Evolutionary conservation across 2,888 invertebrate species (phyloP).

Genomic region (Crossocerus cetratus): DNA sequence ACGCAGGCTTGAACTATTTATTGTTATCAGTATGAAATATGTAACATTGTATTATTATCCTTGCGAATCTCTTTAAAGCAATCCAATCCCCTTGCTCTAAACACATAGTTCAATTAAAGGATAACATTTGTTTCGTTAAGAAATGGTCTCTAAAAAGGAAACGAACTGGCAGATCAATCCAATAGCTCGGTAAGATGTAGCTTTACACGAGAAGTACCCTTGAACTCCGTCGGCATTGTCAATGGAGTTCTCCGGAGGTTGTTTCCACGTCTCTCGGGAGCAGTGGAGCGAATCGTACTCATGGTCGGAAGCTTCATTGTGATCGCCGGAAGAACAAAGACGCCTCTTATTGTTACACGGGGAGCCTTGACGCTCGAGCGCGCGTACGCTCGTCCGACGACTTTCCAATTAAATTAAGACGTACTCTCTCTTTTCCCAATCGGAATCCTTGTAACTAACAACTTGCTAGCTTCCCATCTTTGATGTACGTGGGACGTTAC

Average conservation of each 20-base stretch:
- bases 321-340: constrained; percentile 44
- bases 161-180: neutral
- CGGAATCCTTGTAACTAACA: no score
- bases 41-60: no score
- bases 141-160: no score
- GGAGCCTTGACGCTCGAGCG: constrained; percentile 37
- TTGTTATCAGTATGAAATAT: no score
- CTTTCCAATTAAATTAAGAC: constrained; percentile 26
- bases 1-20: no score
- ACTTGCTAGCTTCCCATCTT: no score
- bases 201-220: constrained; percentile 45
- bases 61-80: no score
- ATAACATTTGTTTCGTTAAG: no score
- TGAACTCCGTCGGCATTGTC: constrained; percentile 31
- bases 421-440: no score
- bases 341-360: constrained; percentile 29
- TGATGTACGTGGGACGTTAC: no score
- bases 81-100: no score
- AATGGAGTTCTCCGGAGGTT: constrained; percentile 44
- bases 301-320: constrained; percentile 48
- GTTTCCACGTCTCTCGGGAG: constrained; percentile 43
- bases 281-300: constrained; percentile 56
- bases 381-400: constrained; percentile 21
- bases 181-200: constrained; percentile 11
- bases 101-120: no score